phyloP scores from a whole-genome alignment of 2,888 invertebrate genomes.

The Orchesella flavescens region DNA sequence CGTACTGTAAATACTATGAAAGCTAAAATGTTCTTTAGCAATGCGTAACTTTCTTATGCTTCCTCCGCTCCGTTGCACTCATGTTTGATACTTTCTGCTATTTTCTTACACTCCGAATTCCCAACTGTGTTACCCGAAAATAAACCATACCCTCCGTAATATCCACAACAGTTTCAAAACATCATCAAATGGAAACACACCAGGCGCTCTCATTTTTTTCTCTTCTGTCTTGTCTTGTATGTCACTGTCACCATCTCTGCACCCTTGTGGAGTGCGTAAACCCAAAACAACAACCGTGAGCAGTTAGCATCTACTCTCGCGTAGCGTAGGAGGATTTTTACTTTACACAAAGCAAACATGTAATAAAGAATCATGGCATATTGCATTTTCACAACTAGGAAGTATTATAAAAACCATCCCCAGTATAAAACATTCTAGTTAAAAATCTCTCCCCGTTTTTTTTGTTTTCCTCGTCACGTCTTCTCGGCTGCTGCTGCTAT shows the following conservation, averaged over 20 bases:
- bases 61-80: too few relatives aligned
- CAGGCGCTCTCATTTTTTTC: slow-evolving; percentile 16
- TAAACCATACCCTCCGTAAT: neutral
- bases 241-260: neutral
- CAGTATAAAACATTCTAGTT: neutral
- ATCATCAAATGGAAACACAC: neutral
- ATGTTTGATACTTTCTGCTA: too few relatives aligned
- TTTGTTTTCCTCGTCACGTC: neutral
- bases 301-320: slow-evolving; percentile 36
- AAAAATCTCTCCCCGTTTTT: neutral
- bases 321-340: slow-evolving; percentile 36
- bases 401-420: neutral
- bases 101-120: slow-evolving; percentile 30
- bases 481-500: neutral
- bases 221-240: neutral
- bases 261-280: slow-evolving; percentile 4
- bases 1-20: too few relatives aligned
- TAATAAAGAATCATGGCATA: slow-evolving; percentile 34
- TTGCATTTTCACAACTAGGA: slow-evolving; percentile 10
- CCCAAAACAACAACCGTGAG: slow-evolving; percentile 29
- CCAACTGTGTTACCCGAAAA: slow-evolving; percentile 40
- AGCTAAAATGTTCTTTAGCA: too few relatives aligned
- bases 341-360: slow-evolving; percentile 42
- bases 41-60: too few relatives aligned
- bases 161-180: neutral